Conservation (phyloP, 2,113 vertebrate species). For the Prietella phreatophila region DNA sequence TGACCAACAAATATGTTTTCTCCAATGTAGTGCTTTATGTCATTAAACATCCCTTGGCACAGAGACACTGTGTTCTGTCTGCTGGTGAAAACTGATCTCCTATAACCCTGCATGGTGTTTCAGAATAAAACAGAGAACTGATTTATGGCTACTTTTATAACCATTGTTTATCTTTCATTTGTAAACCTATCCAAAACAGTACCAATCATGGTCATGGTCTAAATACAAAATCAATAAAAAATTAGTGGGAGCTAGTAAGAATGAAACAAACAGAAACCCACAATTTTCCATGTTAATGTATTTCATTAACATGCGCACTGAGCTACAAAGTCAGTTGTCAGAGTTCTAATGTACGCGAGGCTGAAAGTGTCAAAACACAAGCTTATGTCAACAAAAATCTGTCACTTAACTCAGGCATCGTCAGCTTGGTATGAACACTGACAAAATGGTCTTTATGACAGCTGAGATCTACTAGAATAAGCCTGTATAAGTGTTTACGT, state of each 20-base stretch:
- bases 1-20: slow-evolving; percentile 13
- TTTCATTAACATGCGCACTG: neutral
- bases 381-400: neutral
- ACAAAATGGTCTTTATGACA: neutral
- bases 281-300: neutral
- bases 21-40: slow-evolving; percentile 19
- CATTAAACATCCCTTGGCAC: slow-evolving; percentile 33
- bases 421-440: neutral
- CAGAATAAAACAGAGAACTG: neutral
- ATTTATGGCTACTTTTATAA: slow-evolving; percentile 27
- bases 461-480: neutral
- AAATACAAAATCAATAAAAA: neutral
- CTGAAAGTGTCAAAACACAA: neutral
- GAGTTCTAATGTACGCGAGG: neutral
- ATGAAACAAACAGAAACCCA: neutral
- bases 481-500: neutral
- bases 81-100: slow-evolving; percentile 32
- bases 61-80: slow-evolving; percentile 21
- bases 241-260: neutral
- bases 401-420: neutral
- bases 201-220: neutral
- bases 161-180: neutral
- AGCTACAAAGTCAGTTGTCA: neutral
- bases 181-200: neutral
- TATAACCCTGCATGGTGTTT: slow-evolving; percentile 29